Evolutionary conservation across 2,113 vertebrate species (phyloP).

Genomic region (Gymnobelideus leadbeateri): DNA sequence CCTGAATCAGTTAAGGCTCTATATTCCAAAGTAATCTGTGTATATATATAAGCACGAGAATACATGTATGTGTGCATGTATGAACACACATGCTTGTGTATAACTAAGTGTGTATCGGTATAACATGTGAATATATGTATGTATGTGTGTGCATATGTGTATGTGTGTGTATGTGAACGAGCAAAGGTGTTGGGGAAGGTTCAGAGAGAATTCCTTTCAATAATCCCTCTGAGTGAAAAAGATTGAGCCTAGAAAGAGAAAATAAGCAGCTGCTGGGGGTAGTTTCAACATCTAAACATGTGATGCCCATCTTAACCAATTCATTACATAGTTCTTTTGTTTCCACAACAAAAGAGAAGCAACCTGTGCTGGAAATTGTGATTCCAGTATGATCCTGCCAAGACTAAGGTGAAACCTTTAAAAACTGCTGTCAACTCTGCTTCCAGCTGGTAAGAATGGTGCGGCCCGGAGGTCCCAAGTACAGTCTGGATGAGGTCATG

Average conservation of each 20-base stretch:
- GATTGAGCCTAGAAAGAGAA: constrained; percentile 67
- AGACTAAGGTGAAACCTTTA: constrained; percentile 77
- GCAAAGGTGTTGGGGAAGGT: neutral
- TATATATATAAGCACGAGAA: neutral
- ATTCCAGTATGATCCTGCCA: constrained; percentile 79
- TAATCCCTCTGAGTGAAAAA: constrained; percentile 66
- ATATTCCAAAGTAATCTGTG: constrained; percentile 62
- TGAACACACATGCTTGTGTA: no score
- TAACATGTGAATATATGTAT: no score
- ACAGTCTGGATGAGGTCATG: constrained; percentile 76
- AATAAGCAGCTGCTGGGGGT: constrained; percentile 61
- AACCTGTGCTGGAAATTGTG: constrained; percentile 82
- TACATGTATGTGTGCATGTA: no score
- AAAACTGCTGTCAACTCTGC: constrained; percentile 77
- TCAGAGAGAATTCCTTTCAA: constrained; percentile 71
- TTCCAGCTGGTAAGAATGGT: constrained; percentile 70
- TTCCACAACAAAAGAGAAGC: constrained; percentile 81
- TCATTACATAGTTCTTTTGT: constrained; percentile 78
- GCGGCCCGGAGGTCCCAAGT: constrained; percentile 79
- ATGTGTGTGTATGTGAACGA: neutral
- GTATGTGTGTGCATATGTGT: neutral
- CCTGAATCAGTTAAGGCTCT: constrained; percentile 66
- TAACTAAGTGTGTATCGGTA: no score
- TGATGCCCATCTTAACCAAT: constrained; percentile 70
- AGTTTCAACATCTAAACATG: constrained; percentile 73